Percentiles rank a stretch among this genome's conserved stretches.
Evolutionary conservation across 2,113 vertebrate genomes (phyloP).

Genomic region (Sterrhoptilus dennistouni): DNA sequence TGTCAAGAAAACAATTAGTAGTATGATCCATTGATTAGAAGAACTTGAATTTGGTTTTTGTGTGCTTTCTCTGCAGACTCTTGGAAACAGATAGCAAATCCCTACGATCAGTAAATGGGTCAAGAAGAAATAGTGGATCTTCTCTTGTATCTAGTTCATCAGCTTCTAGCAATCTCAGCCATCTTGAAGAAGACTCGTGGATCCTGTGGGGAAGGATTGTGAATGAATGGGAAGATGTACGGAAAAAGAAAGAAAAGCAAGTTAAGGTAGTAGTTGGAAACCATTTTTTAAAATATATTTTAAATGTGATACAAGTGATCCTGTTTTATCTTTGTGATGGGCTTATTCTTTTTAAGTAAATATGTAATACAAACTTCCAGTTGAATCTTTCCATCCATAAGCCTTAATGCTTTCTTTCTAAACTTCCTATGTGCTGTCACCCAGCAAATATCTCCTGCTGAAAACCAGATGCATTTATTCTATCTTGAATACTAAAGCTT

Average conservation of each 20-base stretch:
- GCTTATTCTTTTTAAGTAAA: background rate
- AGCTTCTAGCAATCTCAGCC: constrained; percentile 96
- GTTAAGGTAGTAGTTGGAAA: constrained; percentile 83
- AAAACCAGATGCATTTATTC: background rate
- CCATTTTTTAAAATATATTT: background rate
- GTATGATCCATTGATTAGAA: background rate
- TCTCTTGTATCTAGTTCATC: constrained; percentile 98
- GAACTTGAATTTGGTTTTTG: background rate
- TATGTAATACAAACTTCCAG: background rate
- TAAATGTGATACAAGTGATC: background rate
- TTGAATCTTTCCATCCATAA: background rate
- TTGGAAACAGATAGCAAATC: constrained; percentile 97
- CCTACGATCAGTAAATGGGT: constrained; percentile 93
- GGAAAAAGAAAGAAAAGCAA: constrained; percentile 97
- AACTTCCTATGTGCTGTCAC: background rate
- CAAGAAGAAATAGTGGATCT: constrained; percentile 94
- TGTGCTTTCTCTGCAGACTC: constrained; percentile 78
- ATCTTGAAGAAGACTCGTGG: constrained; percentile 97
- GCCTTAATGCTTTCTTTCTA: background rate
- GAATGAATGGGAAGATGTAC: constrained; percentile 97
- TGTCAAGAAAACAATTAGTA: background rate
- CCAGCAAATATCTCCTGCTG: background rate
- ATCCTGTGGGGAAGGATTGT: constrained; percentile 96
- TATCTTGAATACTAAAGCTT: background rate
- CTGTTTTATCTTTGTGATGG: background rate